phyloP scores from a whole-genome alignment of 2,888 invertebrate species.

The Apeira syringaria region DNA sequence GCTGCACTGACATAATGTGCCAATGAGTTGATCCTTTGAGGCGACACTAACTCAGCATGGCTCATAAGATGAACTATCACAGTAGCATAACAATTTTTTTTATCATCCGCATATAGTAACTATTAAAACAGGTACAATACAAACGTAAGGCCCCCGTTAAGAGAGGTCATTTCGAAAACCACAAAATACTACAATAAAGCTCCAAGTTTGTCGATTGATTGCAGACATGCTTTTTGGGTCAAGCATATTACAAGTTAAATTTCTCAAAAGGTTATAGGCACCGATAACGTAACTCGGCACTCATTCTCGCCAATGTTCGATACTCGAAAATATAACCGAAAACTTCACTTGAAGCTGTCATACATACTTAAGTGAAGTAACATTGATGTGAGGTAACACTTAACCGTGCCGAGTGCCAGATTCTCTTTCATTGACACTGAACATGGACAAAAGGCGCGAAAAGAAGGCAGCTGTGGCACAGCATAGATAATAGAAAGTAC shows the following conservation, averaged over 20 bases:
- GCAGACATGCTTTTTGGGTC: slow-evolving; percentile 1
- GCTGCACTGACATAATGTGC: too few species aligned
- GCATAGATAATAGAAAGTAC: not conserved
- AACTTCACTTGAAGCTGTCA: slow-evolving; percentile 3
- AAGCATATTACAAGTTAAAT: slow-evolving; percentile 2
- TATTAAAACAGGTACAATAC: too few species aligned
- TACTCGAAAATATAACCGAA: slow-evolving; percentile 9
- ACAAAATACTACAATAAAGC: too few species aligned
- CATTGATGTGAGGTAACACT: slow-evolving; percentile 2
- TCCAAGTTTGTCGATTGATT: not conserved
- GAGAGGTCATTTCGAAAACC: too few species aligned
- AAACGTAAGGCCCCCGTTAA: too few species aligned
- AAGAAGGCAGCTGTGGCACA: slow-evolving; percentile 11
- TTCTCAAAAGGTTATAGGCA: slow-evolving; percentile 9
- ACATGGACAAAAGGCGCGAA: slow-evolving; percentile 12
- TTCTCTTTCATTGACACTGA: slow-evolving; percentile 21
- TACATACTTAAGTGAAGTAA: slow-evolving; percentile 11
- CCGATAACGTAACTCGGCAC: slow-evolving; percentile 14
- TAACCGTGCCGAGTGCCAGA: slow-evolving; percentile 17
- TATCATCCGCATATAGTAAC: too few species aligned
- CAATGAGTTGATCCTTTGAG: too few species aligned
- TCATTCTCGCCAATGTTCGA: slow-evolving; percentile 1
- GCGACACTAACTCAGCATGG: too few species aligned
- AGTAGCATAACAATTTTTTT: too few species aligned
- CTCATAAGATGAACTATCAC: too few species aligned